Evolutionary conservation across 2,888 invertebrate species (phyloP), one percentile per base, ranked within the genome.

Genomic region (Minunthozetes semirufus): DNA sequence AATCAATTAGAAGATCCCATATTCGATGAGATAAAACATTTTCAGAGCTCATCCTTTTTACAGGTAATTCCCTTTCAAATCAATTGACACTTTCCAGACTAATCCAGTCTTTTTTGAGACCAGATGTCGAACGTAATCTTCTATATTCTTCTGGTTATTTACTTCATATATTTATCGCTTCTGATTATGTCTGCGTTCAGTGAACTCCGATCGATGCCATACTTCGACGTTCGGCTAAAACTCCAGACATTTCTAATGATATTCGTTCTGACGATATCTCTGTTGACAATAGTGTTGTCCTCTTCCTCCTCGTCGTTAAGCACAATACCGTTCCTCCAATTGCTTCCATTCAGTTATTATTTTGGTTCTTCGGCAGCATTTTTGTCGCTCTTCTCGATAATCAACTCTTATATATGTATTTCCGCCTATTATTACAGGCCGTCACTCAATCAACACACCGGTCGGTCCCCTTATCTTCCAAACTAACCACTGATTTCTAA

Each of bases 201-300:
- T 77, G 97, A 98, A 84, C 86, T 98, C 72, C 87, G 95, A 81
- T 91, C 93, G 53, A 96, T 98, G 96, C 96, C 97, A 77, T 97
- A 92, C 85, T 97, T 98, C 84, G 96, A 76, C 56, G 42, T 76
- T 8, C 29, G 76, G 13, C 75, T 76, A 15, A 76, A 76, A 72
- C 29, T 76, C 19, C 76, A 76, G 72, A 63, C 75, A 25, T 76
- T 76, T 76, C 38, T 76, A 15, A 61, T 76, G 59, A 48, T 66
- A 19, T 76, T 76, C 53, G 68, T 72, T 17, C 27, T 76, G 48
- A 76, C 75, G 27, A 76, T 76, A 33, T 75, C 73, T 13, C n/a
- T 76, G 42, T 27, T 76, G n/a, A 72, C 72, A 17, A 63, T 75
- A 29, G 27, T 76, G 15, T 38, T 76, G 25, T 76, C 76, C 17